Evolutionary conservation across 2,888 invertebrate genomes (phyloP).

Genomic region (Ceramica pisi): DNA sequence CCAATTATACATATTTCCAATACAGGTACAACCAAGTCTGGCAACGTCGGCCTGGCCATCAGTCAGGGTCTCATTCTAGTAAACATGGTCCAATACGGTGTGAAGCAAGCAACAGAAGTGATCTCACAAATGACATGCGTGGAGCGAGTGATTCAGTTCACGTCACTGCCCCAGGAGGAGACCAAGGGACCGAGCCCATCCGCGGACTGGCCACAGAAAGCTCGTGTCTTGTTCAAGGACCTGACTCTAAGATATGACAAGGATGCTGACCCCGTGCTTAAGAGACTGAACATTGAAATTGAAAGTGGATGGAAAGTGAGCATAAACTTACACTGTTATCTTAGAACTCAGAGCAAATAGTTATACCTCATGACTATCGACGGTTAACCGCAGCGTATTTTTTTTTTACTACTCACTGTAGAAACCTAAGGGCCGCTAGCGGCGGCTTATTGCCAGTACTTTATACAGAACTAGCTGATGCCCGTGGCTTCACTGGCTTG

Average conservation of each 20-base stretch:
- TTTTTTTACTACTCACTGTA: too few relatives aligned
- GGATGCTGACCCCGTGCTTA: slow-evolving; percentile 91
- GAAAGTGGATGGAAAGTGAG: slow-evolving; percentile 74
- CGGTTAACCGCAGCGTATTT: too few relatives aligned
- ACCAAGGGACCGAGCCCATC: slow-evolving; percentile 91
- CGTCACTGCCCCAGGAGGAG: slow-evolving; percentile 93
- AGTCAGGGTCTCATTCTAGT: slow-evolving; percentile 94
- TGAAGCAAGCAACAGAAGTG: slow-evolving; percentile 94
- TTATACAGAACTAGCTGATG: too few relatives aligned
- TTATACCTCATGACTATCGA: background rate
- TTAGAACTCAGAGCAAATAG: background rate
- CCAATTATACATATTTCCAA: background rate
- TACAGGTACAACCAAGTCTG: slow-evolving; percentile 90
- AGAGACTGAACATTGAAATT: slow-evolving; percentile 67
- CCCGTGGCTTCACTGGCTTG: too few relatives aligned
- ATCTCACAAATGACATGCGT: slow-evolving; percentile 95
- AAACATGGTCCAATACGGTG: slow-evolving; percentile 96
- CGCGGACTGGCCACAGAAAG: slow-evolving; percentile 92
- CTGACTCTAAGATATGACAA: slow-evolving; percentile 92
- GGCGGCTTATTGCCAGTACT: too few relatives aligned
- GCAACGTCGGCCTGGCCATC: slow-evolving; percentile 93
- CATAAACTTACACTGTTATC: background rate
- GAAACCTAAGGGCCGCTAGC: too few relatives aligned
- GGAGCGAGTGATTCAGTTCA: slow-evolving; percentile 95
- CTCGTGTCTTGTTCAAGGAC: slow-evolving; percentile 91